Evolutionary conservation across 2,888 invertebrate species (phyloP), one percentile per base, ranked within the genome.

Genomic region (Escarpia spicata): DNA sequence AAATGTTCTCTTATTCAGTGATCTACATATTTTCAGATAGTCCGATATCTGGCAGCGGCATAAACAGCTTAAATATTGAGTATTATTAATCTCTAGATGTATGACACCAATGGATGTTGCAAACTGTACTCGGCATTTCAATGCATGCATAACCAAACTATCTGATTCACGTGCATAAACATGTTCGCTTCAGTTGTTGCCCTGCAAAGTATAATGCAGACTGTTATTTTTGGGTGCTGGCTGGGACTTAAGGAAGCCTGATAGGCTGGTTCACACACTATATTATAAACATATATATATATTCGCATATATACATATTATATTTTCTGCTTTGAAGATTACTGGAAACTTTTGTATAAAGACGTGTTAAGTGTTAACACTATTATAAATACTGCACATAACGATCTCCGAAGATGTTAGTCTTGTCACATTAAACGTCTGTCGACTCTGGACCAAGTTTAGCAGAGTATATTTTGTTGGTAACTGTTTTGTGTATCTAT

Each of bases 401-500:
- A 75, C 26, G 75, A 75, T 75, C 75, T 75, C 75, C 75, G 26
- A 75, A 75, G 75, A 75, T 75, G n/a, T 52, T 9, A 12, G 52
- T 75, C 75, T 26, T n/a, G 75, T 75, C 75, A 75, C 52, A 12
- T 52, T 52, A 52, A 52, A 4, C 8, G 52, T 52, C 52, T 9
- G 37, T 37, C 37, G 19, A n/a, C 75, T 75, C 26, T 75, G 75
- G 75, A 75, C 75, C 75, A 75, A 75, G 75, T 75, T 75, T 75
- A 75, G 75, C 75, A n/a, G 75, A 75, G 75, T 75, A 75, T 75
- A 75, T 75, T 75, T 75, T 75, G 75, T 75, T 75, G 75, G 75
- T 19, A 75, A 75, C 75, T 75, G 75, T 75, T 75, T 75, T 26
- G 26, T 75, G 75, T 75, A 75, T 75, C 75, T 75, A 26, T 75